phyloP scores from a whole-genome alignment of 1,140 invertebrate genomes.

The Panagrolaimus sp. region DNA sequence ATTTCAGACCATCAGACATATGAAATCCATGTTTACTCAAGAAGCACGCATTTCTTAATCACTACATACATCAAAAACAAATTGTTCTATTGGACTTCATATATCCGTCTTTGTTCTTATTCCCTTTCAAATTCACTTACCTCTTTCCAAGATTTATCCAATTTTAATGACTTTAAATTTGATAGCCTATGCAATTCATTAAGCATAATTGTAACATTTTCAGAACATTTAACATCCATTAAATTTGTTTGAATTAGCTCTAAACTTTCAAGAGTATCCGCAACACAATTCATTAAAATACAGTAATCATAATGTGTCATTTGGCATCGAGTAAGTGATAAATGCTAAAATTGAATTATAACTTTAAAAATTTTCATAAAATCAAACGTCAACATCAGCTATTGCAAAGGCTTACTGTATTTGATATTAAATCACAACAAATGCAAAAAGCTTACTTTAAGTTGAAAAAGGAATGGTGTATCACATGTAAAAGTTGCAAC shows the following conservation, averaged over 20 bases:
- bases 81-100: too few relatives aligned
- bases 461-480: conserved; percentile 3
- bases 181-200: not conserved
- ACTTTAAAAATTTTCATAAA: too few relatives aligned
- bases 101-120: too few relatives aligned
- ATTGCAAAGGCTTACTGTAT: too few relatives aligned
- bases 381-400: too few relatives aligned
- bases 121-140: not conserved
- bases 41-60: too few relatives aligned
- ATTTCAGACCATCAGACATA: too few relatives aligned
- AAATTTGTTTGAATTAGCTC: not conserved
- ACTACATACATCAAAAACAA: too few relatives aligned
- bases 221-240: not conserved
- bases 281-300: conserved; percentile 11
- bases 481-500: not conserved
- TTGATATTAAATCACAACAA: not conserved
- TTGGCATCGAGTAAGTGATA: conserved; percentile 4
- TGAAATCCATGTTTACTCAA: too few relatives aligned
- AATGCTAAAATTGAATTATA: not conserved
- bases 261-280: not conserved
- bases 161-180: conserved; percentile 2
- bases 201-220: not conserved
- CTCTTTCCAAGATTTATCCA: conserved; percentile 4
- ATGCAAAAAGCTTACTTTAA: not conserved
- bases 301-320: conserved; percentile 6